Evolutionary conservation across 2,797 vertebrate genomes (phyloP).

Genomic region (Florisuga fusca): DNA sequence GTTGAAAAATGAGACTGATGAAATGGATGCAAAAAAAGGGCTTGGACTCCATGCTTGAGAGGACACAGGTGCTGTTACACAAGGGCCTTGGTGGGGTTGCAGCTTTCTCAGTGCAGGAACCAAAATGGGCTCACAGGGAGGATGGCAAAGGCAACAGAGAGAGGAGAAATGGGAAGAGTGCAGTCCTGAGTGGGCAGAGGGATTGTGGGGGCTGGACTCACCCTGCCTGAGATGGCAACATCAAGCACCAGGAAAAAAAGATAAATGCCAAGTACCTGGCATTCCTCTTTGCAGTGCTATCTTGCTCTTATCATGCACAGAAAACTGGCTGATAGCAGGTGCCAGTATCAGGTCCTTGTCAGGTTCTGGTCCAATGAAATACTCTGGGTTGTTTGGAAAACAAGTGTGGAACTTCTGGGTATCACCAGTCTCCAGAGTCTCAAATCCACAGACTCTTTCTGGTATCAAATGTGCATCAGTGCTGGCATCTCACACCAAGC

Average conservation of each 20-base stretch:
- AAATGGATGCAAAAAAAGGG: neutral
- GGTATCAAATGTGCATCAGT: neutral
- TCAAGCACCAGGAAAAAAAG: neutral
- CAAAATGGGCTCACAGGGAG: neutral
- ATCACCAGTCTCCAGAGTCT: neutral
- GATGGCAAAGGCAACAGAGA: neutral
- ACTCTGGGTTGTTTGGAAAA: neutral
- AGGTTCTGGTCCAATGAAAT: neutral
- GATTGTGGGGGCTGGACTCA: neutral
- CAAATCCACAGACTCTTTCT: neutral
- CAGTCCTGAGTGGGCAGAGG: neutral
- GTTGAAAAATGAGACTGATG: neutral
- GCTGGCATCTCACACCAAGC: neutral
- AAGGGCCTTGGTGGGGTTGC: neutral
- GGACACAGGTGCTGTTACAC: neutral
- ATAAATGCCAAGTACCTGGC: neutral
- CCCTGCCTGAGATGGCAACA: neutral
- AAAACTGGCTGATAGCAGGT: neutral
- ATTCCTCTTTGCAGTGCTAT: neutral
- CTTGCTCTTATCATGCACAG: neutral
- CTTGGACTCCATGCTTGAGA: neutral
- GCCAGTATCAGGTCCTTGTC: neutral
- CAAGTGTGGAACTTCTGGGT: neutral
- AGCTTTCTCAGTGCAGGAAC: neutral
- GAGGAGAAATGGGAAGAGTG: neutral